Percentiles rank a stretch among this genome's conserved stretches.
These are phyloP conservation scores for Lampris megalopsis DNA, from an alignment of 2,113 vertebrate species.

Conservation along the genomic window DNA sequence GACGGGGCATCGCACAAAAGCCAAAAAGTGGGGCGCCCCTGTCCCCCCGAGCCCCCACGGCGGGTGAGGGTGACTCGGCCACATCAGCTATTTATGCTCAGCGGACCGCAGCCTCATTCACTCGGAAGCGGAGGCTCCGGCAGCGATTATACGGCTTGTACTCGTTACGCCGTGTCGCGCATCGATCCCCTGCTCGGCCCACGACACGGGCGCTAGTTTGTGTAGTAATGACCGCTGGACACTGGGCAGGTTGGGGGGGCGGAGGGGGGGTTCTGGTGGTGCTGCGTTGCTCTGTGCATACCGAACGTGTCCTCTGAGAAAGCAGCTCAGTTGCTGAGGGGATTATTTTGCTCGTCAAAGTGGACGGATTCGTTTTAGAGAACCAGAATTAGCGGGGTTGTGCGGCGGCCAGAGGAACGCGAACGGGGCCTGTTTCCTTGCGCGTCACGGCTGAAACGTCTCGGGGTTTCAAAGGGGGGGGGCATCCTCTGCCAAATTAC, in stretches of 20 bases:
- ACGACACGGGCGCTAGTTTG: conserved; percentile 45
- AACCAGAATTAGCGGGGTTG: conserved; percentile 28
- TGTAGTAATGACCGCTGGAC: conserved; percentile 33
- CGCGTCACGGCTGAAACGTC: no score
- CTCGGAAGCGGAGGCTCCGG: conserved; percentile 46
- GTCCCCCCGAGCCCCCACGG: conserved; percentile 16
- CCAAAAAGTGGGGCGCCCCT: conserved; percentile 47
- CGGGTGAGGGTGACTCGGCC: conserved; percentile 41
- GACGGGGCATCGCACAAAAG: conserved; percentile 23
- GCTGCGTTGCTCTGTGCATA: conserved; percentile 21
- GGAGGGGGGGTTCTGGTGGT: conserved; percentile 20
- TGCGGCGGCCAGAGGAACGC: conserved; percentile 17
- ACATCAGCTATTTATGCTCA: conserved; percentile 66
- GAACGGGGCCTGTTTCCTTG: no score
- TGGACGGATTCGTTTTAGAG: conserved; percentile 16
- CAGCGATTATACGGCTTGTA: conserved; percentile 50
- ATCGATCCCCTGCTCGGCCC: conserved; percentile 51
- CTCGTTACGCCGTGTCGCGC: conserved; percentile 60
- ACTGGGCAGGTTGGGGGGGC: conserved; percentile 23
- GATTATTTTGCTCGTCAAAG: conserved; percentile 40
- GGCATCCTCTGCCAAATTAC: no score
- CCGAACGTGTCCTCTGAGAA: conserved; percentile 52
- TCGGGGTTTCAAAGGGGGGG: no score
- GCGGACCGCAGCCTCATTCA: conserved; percentile 57
- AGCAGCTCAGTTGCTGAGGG: conserved; percentile 54